phyloP scores from a whole-genome alignment of 1,140 invertebrate genomes.

The Drosophila kikkawai region DNA sequence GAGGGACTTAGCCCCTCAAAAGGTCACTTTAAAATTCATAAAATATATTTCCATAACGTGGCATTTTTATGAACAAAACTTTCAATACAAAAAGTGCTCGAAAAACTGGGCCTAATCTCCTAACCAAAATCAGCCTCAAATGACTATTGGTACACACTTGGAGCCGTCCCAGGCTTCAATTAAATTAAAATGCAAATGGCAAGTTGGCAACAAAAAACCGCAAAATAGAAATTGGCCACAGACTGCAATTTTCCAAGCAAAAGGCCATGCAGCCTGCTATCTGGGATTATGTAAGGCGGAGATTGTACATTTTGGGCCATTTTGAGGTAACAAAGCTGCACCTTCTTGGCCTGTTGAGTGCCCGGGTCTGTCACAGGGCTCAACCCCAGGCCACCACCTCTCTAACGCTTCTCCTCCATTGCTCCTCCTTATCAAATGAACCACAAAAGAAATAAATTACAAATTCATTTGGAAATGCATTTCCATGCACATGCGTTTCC shows the following conservation, averaged over 20 bases:
- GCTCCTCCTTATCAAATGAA: conserved; percentile 12
- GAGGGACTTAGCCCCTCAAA: conserved; percentile 16
- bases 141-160: neutral
- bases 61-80: neutral
- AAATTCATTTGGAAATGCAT: conserved; percentile 43
- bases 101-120: neutral
- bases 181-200: conserved; percentile 40
- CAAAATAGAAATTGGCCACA: conserved; percentile 34
- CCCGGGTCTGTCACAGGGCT: neutral
- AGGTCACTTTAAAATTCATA: conserved; percentile 16
- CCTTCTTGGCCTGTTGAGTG: conserved; percentile 14
- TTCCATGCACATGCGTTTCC: conserved; percentile 34
- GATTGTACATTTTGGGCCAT: neutral
- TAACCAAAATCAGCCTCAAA: conserved; percentile 3
- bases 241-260: conserved; percentile 4
- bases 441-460: conserved; percentile 61
- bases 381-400: neutral
- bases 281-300: neutral
- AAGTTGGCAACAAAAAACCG: conserved; percentile 30
- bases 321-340: conserved; percentile 4
- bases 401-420: neutral
- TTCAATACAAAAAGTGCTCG: neutral
- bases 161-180: conserved; percentile 6
- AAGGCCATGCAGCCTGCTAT: conserved; percentile 1
- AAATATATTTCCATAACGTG: conserved; percentile 1